Base-by-base conservation (phyloP, 2,888 invertebrate genomes). In the Metellina segmentata region DNA sequence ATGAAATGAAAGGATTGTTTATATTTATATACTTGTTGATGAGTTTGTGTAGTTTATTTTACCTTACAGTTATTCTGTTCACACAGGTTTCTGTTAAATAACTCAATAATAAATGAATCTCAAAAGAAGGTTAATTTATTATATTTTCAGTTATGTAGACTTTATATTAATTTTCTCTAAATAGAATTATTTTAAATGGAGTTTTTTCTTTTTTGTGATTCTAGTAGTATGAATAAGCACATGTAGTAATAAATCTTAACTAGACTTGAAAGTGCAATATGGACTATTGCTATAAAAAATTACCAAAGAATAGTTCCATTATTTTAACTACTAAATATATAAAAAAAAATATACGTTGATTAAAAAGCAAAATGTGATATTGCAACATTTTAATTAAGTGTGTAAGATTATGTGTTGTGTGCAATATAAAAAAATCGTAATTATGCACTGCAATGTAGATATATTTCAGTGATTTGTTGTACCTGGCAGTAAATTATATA, bases 401-500 rank as follows among this genome's bases (percentile, higher is more conserved):
- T 79, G 78, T 78, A 83, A 83, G 9, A 78, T 61, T 83, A 70
- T 82, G n/a, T 82, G 74, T 77, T 20, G 52, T 90, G 77, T 72
- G 77, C 78, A 78, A 75, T 51, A 75, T 53, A 79, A 86, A 79
- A 53, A 78, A 79, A 9, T 74, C 61, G 48, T 69, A 81, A 51
- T 78, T 81, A 53, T 90, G 89, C 83, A 90, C 71, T 61, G 61
- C 11, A 61, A 61, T 61, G 74, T 88, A 88, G 53, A 71, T 79
- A 77, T 82, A 69, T 82, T 52, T 20, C 16, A 81, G 70, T 79
- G 72, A 83, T n/a, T 77, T 69, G 19, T 78, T 86, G 53, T 49
- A 71, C 79, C 79, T 34, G 34, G 61, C 20, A 82, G 77, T 82
- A 90, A 90, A 90, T 78, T 85, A 85, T 89, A 89, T 90, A 79